Conservation (phyloP, 2,797 vertebrate genomes). For the Delichon dasypus region DNA sequence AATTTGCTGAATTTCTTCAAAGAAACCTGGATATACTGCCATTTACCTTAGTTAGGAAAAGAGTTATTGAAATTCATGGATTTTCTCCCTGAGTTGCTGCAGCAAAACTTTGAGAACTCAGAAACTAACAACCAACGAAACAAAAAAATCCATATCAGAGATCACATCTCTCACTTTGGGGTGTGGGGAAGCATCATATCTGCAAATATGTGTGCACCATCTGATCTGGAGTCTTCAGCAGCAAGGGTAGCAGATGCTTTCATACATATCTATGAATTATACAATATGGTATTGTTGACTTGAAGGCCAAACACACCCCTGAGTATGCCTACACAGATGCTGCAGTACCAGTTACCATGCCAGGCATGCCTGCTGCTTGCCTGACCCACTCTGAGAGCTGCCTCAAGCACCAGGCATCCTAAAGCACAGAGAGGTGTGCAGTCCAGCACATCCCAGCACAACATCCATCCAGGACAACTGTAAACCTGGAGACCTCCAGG, state of each 20-base stretch:
- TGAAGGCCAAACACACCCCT: not conserved
- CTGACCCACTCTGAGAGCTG: not conserved
- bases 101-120: not conserved
- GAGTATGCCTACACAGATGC: not conserved
- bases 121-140: accelerated
- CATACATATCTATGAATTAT: not conserved
- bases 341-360: not conserved
- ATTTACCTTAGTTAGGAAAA: not conserved
- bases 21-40: not conserved
- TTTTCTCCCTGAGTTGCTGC: not conserved
- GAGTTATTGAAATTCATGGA: not conserved
- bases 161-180: not conserved
- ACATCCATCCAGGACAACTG: not conserved
- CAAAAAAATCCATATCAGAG: not conserved
- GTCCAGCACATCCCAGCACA: not conserved
- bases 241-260: not conserved
- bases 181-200: not conserved
- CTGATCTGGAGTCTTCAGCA: not conserved
- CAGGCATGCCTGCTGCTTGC: not conserved
- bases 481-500: not conserved
- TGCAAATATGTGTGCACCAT: not conserved
- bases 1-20: not conserved
- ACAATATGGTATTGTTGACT: not conserved
- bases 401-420: not conserved
- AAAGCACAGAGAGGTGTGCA: not conserved